Percentiles rank a stretch among this genome's conserved stretches.
Evolutionary conservation across 2,888 invertebrate genomes (phyloP).

Genomic region (Bombyx huttoni): DNA sequence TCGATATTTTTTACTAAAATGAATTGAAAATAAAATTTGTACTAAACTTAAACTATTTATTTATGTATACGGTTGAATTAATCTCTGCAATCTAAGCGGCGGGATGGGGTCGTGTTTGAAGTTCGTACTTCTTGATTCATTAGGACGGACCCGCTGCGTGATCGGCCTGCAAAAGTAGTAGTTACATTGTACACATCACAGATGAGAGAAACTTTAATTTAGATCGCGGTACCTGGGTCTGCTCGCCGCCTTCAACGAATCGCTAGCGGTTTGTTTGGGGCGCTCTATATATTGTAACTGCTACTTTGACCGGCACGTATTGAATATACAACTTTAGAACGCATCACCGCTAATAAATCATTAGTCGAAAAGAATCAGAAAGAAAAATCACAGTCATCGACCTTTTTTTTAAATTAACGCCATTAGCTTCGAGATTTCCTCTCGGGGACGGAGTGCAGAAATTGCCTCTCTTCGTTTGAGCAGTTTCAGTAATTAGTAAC

Average conservation of each 20-base stretch:
- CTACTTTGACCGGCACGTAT: slow-evolving; percentile 53
- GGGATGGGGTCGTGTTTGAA: background rate
- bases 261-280: slow-evolving; percentile 53
- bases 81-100: background rate
- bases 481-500: slow-evolving; percentile 68
- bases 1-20: background rate
- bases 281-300: slow-evolving; percentile 12
- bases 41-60: no score
- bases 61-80: background rate
- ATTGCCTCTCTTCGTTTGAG: slow-evolving; percentile 66
- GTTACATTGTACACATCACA: slow-evolving; percentile 43
- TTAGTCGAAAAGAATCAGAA: slow-evolving; percentile 41
- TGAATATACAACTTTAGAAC: slow-evolving; percentile 27
- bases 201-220: slow-evolving; percentile 65
- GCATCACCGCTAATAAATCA: slow-evolving; percentile 52
- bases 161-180: slow-evolving; percentile 47
- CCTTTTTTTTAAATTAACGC: slow-evolving; percentile 70
- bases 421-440: slow-evolving; percentile 68
- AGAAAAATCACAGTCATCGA: slow-evolving; percentile 68
- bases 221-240: slow-evolving; percentile 47
- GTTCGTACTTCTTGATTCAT: slow-evolving; percentile 64
- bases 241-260: slow-evolving; percentile 32
- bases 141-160: slow-evolving; percentile 52
- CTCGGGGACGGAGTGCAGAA: slow-evolving; percentile 66
- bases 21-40: background rate